Base-by-base conservation (phyloP, 2,113 vertebrate species). In the Neopipo cinnamomea region DNA sequence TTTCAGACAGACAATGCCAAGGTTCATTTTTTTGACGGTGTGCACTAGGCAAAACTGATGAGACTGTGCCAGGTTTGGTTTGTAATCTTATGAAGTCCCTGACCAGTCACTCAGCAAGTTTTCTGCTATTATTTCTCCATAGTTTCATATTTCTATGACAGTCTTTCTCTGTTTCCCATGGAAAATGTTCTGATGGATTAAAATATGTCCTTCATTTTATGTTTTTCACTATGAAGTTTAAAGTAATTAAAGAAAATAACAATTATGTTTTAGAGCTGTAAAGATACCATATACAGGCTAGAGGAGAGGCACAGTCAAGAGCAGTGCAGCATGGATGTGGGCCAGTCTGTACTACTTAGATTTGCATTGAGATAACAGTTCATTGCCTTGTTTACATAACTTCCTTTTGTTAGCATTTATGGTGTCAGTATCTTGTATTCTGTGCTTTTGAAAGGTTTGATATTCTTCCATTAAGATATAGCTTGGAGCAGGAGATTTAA, bases 131-230 rank as follows among this genome's bases (percentile, higher is more conserved):
- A 39, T 19, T 65, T 61, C 85, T 85, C 23, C 22, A 19, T 4
- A 8, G 2, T n/a, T 80, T 35, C 3, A 2, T n/a, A 56, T 9
- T 23, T 47, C 7, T 50, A 0, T 37, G 63, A 46, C 2, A 25
- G 1, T 7, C 14, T 16, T 56, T 28, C 23, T 56, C 23, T 33
- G 6, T 66, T 73, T 85, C 21, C 24, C 24, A 35, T 5, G 4
- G 56, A 49, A 93, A 89, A 50, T 12, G 22, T 63, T 53, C 19
- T 46, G 28, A 49, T n/a, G 14, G 13, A 62, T 58, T 67, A 14
- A 6, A 74, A 3, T 35, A 58, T 3, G 5, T 27, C 13, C 11
- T 70, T 74, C 16, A 33, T 47, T 78, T 50, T 56, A 23, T 35
- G 5, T 17, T 9, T 83, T 58, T 67, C 11, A 18, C 5, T 35